These are phyloP conservation scores for Drosophila ohnishii DNA, from an alignment of 1,140 invertebrate species.

Conservation along the genomic window DNA sequence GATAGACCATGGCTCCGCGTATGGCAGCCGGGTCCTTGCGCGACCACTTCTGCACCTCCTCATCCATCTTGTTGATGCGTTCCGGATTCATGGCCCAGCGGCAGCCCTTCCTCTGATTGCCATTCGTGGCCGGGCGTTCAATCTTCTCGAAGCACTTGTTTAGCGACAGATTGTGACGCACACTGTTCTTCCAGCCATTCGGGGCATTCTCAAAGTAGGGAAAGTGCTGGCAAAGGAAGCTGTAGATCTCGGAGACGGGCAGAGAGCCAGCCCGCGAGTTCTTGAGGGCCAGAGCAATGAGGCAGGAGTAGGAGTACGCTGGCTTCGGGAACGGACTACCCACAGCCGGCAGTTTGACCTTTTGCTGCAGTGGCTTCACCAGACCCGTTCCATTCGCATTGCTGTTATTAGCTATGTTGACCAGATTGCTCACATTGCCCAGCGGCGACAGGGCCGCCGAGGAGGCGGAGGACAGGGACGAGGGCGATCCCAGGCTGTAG, in stretches of 20 bases:
- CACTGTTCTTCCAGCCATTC: slow-evolving; percentile 99
- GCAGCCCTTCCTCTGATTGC: slow-evolving; percentile 93
- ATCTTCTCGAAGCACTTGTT: slow-evolving; percentile 99
- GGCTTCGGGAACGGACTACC: slow-evolving; percentile 95
- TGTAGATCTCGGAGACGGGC: slow-evolving; percentile 99
- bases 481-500: slow-evolving; percentile 57
- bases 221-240: slow-evolving; percentile 99
- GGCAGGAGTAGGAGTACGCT: slow-evolving; percentile 98
- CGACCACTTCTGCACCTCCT: slow-evolving; percentile 98
- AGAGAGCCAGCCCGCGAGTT: slow-evolving; percentile 96
- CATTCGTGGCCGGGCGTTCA: slow-evolving; percentile 93
- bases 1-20: slow-evolving; percentile 94
- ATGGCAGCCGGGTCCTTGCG: slow-evolving; percentile 95
- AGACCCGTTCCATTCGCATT: slow-evolving; percentile 12
- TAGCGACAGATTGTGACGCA: slow-evolving; percentile 96
- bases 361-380: slow-evolving; percentile 83
- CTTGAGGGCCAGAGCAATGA: slow-evolving; percentile 98
- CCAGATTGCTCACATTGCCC: slow-evolving; percentile 47
- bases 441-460: slow-evolving; percentile 48
- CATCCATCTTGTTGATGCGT: slow-evolving; percentile 97
- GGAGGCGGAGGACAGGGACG: slow-evolving; percentile 46
- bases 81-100: slow-evolving; percentile 98
- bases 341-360: slow-evolving; percentile 83
- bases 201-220: slow-evolving; percentile 99
- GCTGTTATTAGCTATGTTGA: slow-evolving; percentile 44